These are phyloP conservation scores for Cyprinodon brontotheroides DNA, from an alignment of 2,113 vertebrate genomes.

Conservation along the genomic window DNA sequence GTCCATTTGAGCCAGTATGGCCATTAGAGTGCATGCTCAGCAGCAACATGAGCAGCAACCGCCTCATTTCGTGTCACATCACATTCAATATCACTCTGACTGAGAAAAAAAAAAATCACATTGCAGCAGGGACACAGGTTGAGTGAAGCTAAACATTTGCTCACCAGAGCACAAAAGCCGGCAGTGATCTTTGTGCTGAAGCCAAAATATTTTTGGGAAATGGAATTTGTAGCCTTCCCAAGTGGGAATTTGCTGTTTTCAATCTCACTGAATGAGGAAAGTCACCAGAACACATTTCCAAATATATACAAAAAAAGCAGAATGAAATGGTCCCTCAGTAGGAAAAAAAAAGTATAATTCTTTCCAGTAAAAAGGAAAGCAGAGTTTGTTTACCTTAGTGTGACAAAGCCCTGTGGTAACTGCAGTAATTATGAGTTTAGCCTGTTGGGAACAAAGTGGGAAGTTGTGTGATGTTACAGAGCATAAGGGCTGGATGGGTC, in stretches of 20 bases:
- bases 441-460: not conserved
- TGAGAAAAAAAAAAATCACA: slow-evolving; percentile 1
- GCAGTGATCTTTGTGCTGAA: not conserved
- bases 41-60: slow-evolving; percentile 1
- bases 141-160: slow-evolving; percentile 13
- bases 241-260: not conserved
- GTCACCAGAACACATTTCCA: not conserved
- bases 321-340: not conserved
- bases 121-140: not conserved
- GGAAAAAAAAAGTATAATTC: not conserved
- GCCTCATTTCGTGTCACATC: slow-evolving; percentile 22
- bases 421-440: slow-evolving; percentile 7
- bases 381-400: slow-evolving; percentile 2
- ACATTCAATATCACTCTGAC: slow-evolving; percentile 3
- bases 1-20: not conserved
- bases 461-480: not conserved
- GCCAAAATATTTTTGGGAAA: slow-evolving; percentile 4
- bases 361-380: slow-evolving; percentile 3
- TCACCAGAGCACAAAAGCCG: not conserved
- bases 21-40: slow-evolving; percentile 9
- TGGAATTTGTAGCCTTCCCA: not conserved
- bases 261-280: not conserved
- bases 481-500: slow-evolving; percentile 1
- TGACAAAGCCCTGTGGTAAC: not conserved
- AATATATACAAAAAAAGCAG: not conserved